Percentiles rank a stretch among this genome's conserved stretches.
Evolutionary conservation across 92 coral and sea anemone genomes (phyloP).

Genomic region (Heteractis magnifica): DNA sequence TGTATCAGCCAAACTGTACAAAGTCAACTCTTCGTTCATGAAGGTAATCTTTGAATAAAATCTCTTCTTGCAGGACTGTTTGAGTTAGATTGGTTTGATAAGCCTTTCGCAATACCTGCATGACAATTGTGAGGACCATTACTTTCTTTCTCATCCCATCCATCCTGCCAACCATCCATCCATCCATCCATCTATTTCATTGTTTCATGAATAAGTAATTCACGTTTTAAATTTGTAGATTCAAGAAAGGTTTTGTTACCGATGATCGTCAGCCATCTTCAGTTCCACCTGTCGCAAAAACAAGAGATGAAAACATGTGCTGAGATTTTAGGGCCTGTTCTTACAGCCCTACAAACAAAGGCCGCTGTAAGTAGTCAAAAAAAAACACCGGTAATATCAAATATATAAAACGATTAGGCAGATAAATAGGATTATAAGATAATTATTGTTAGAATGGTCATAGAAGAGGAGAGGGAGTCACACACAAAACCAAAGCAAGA

Average conservation of each 20-base stretch:
- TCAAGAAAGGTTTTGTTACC: slow-evolving; percentile 80
- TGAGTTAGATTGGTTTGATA: too few species aligned
- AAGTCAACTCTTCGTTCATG: slow-evolving; percentile 62
- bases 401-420: too few species aligned
- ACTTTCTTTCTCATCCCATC: too few species aligned
- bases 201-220: neutral
- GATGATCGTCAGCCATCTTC: slow-evolving; percentile 71
- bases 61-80: too few species aligned
- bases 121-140: too few species aligned
- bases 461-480: too few species aligned
- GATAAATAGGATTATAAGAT: too few species aligned
- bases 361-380: slow-evolving; percentile 57
- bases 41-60: slow-evolving; percentile 41
- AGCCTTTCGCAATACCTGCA: too few species aligned
- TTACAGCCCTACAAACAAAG: slow-evolving; percentile 69
- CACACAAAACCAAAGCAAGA: too few species aligned
- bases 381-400: neutral
- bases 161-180: neutral
- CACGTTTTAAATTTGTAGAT: slow-evolving; percentile 50
- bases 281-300: slow-evolving; percentile 77
- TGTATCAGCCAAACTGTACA: slow-evolving; percentile 77
- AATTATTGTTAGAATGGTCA: too few species aligned
- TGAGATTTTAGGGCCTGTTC: slow-evolving; percentile 78
- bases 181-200: neutral
- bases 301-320: slow-evolving; percentile 96